Evolutionary conservation across 2,888 invertebrate species (phyloP), one percentile per base, ranked within the genome.

Genomic region (Peribatodes rhomboidaria): DNA sequence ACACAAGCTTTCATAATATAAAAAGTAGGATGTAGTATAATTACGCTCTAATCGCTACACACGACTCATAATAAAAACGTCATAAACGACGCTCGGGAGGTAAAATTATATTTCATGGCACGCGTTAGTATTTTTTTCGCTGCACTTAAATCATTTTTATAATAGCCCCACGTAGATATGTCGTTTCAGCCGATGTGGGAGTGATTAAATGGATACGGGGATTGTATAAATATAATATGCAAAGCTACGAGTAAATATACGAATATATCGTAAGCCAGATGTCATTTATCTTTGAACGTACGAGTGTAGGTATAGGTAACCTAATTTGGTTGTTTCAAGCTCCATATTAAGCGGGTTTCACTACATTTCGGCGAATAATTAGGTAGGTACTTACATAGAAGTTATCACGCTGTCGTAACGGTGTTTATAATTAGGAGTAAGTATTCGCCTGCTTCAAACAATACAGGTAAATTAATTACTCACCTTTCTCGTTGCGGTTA

Each of bases 41-140:
- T 67, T 70, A 44, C 20, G 59, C 46, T 70, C 70, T 78, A 79
- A 80, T 79, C 73, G 77, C 75, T 74, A 75, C 16, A 60, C 63
- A 68, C 65, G 49, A 59, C 67, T 52, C 49, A 66, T 69, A 69
- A 68, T 71, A 64, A 71, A 74, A 70, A 67, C 52, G 65, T 70
- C 70, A 67, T 70, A 73, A 78, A 75, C 47, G 66, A 60, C 64
- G 31, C 73, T 44, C 37, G 44, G 50, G 62, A 54, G 42, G 53
- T 56, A 20, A 58, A 58, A 61, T 67, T 67, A 54, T 57, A 61
- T 69, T 62, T 65, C 56, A 59, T 55, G 44, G 55, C 62, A 66
- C 50, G 58, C 52, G 57, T 68, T 37, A 47, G 57, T 55, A 62
- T 57, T 68, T 60, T 67, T 67, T 68, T 53, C 47, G 52, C 47